Conservation (phyloP, 2,113 vertebrate species). For the Pelusios castaneus region DNA sequence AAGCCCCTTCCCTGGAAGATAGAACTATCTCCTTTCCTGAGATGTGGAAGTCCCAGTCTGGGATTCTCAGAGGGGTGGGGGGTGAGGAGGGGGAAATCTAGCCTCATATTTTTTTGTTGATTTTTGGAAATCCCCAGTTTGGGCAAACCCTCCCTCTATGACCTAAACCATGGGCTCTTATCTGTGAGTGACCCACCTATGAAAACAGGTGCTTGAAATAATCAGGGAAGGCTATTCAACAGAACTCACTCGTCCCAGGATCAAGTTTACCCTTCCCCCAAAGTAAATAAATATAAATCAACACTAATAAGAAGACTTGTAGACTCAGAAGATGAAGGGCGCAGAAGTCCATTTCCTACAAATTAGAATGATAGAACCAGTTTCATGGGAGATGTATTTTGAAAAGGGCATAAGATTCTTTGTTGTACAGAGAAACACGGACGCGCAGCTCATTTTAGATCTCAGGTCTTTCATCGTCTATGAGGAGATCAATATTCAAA, state of each 20-base stretch:
- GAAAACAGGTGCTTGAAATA: background rate
- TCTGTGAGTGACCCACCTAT: background rate
- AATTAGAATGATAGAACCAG: background rate
- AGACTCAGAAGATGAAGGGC: background rate
- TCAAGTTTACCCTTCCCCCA: background rate
- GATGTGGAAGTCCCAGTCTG: background rate
- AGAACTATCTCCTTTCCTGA: background rate
- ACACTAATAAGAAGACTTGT: background rate
- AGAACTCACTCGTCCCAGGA: background rate
- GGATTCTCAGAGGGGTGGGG: background rate
- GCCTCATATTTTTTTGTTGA: too few species aligned
- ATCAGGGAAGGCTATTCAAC: background rate
- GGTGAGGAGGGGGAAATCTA: too few species aligned
- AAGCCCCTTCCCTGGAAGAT: background rate
- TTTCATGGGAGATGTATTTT: background rate
- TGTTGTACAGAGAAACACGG: fast-evolving
- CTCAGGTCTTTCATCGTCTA: fast-evolving
- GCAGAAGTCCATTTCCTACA: background rate
- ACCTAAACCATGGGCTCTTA: background rate
- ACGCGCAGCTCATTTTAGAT: background rate
- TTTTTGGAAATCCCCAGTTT: background rate
- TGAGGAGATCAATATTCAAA: background rate
- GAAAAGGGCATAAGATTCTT: background rate
- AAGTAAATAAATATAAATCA: background rate
- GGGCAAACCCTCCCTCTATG: background rate